phyloP scores from a whole-genome alignment of 2,797 vertebrate species.

The Harpagifer antarcticus region DNA sequence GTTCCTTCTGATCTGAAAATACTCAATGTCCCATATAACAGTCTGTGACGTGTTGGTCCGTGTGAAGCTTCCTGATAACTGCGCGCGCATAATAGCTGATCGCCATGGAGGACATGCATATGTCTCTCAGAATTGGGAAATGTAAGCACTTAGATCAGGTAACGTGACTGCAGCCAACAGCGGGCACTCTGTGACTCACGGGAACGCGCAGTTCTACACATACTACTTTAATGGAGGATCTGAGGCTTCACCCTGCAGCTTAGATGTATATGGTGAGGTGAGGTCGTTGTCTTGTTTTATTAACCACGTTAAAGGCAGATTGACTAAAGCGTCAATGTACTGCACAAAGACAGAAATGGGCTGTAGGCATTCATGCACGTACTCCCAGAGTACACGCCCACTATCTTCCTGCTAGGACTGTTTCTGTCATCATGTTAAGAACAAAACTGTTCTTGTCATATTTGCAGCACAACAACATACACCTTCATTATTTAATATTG shows the following conservation, averaged over 20 bases:
- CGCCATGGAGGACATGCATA: constrained; percentile 13
- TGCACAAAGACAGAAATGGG: neutral
- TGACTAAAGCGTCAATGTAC: neutral
- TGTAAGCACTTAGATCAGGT: constrained; percentile 24
- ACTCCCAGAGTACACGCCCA: constrained; percentile 64
- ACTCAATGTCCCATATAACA: constrained; percentile 70
- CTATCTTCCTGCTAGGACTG: constrained; percentile 16
- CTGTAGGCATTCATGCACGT: constrained; percentile 55
- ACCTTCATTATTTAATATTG: neutral
- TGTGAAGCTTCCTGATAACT: constrained; percentile 49
- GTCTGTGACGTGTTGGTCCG: neutral
- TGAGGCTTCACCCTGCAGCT: constrained; percentile 31
- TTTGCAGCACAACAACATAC: neutral
- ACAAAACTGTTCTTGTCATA: neutral
- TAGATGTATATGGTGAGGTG: constrained; percentile 52
- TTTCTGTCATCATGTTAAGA: neutral
- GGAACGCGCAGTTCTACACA: constrained; percentile 36
- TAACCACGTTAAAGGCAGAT: neutral
- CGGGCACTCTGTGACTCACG: constrained; percentile 21
- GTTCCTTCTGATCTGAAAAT: fast-evolving
- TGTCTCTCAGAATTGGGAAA: fast-evolving
- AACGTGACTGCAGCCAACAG: neutral
- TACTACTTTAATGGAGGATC: constrained; percentile 49
- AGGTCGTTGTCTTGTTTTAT: constrained; percentile 13
- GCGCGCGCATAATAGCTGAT: constrained; percentile 52